These are phyloP conservation scores for Sebastes melanostomus DNA, from an alignment of 2,797 vertebrate species.

Conservation along the genomic window DNA sequence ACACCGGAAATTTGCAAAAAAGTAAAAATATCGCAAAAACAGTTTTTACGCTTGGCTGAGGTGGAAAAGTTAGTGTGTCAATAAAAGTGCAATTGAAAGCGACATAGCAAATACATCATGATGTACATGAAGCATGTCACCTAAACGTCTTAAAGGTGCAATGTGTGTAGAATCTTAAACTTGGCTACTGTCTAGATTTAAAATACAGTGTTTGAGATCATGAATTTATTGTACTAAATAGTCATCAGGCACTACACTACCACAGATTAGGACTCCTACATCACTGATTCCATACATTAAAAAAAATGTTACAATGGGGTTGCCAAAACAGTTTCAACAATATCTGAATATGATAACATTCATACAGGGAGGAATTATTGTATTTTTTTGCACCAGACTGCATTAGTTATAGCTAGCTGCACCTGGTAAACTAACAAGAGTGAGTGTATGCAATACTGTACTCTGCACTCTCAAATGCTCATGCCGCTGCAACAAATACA, in stretches of 20 bases:
- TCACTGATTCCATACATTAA: neutral
- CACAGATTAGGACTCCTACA: neutral
- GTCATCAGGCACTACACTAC: neutral
- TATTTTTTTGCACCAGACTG: neutral
- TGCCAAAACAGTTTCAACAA: neutral
- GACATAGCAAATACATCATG: neutral
- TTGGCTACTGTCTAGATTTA: neutral
- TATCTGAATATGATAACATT: neutral
- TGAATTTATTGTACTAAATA: neutral
- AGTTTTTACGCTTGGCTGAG: neutral
- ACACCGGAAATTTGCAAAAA: neutral
- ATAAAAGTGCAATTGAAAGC: neutral
- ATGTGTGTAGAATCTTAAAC: no score
- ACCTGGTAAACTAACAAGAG: neutral
- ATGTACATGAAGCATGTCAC: neutral
- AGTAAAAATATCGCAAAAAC: neutral
- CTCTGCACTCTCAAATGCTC: neutral
- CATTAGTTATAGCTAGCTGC: neutral
- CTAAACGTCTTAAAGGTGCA: neutral
- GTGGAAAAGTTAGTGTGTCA: neutral
- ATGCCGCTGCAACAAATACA: neutral
- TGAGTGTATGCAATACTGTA: neutral
- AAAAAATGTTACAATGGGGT: no score
- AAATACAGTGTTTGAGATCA: neutral
- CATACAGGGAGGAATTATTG: neutral